Evolutionary conservation across 2,888 invertebrate species (phyloP).

Genomic region (Corbicula japonica): DNA sequence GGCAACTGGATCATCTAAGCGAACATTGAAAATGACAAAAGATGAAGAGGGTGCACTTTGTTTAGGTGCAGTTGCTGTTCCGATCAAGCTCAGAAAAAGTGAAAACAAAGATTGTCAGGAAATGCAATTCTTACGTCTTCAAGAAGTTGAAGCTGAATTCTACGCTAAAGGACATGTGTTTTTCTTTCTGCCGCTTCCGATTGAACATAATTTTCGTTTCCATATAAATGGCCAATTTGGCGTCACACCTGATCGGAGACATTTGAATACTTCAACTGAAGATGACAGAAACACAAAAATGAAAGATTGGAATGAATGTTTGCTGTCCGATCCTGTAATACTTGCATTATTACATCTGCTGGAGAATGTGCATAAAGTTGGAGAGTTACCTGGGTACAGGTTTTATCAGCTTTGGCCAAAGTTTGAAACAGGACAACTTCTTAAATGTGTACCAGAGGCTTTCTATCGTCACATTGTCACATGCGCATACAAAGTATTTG

Average conservation of each 20-base stretch:
- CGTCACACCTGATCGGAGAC: slow-evolving; percentile 78
- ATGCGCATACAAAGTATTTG: slow-evolving; percentile 42
- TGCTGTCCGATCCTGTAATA: slow-evolving; percentile 58
- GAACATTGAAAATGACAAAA: slow-evolving; percentile 21
- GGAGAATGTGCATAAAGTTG: slow-evolving; percentile 24
- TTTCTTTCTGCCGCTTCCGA: slow-evolving; percentile 80
- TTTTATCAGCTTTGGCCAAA: slow-evolving; percentile 58
- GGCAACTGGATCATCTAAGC: slow-evolving; percentile 54
- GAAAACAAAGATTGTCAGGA: not conserved
- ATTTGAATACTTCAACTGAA: slow-evolving; percentile 69
- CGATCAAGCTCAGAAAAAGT: not conserved
- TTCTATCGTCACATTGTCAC: slow-evolving; percentile 47
- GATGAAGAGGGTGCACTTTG: slow-evolving; percentile 60
- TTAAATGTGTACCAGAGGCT: slow-evolving; percentile 9
- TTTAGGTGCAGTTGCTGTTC: slow-evolving; percentile 63
- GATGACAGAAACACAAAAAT: slow-evolving; percentile 76
- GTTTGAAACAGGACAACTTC: not conserved
- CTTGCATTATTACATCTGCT: slow-evolving; percentile 55
- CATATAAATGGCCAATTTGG: slow-evolving; percentile 84
- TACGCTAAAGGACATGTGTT: slow-evolving; percentile 70
- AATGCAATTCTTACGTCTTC: slow-evolving; percentile 31
- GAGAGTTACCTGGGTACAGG: slow-evolving; percentile 11
- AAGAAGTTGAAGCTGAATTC: slow-evolving; percentile 48
- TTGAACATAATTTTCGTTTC: slow-evolving; percentile 75
- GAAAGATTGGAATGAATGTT: slow-evolving; percentile 64